Evolutionary conservation across 2,888 invertebrate species (phyloP).

Genomic region (Eupithecia centaureata): DNA sequence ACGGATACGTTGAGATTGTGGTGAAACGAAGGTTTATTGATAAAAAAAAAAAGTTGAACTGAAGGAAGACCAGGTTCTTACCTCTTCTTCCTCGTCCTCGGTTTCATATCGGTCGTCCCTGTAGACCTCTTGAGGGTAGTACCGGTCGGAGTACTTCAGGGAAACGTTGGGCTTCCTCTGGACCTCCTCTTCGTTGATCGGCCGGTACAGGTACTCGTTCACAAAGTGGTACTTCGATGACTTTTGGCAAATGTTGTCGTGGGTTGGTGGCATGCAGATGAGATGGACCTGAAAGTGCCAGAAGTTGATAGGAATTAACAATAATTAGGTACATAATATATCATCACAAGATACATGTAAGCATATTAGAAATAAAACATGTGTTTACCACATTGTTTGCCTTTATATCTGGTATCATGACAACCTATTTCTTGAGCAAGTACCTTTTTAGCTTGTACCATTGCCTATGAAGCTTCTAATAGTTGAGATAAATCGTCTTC

Average conservation of each 20-base stretch:
- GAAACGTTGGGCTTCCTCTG: constrained; percentile 92
- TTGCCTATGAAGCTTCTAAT: not conserved
- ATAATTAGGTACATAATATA: not conserved
- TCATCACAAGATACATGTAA: not conserved
- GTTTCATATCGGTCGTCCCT: constrained; percentile 84
- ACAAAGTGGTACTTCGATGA: constrained; percentile 96
- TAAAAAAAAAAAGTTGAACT: too few species aligned
- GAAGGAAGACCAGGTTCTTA: constrained; percentile 27
- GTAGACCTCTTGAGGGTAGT: constrained; percentile 92
- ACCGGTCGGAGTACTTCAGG: constrained; percentile 91
- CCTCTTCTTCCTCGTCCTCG: constrained; percentile 78
- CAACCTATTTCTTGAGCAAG: not conserved
- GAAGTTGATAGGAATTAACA: not conserved
- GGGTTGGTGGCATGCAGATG: constrained; percentile 96
- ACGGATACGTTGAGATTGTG: too few species aligned
- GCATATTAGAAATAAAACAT: too few species aligned
- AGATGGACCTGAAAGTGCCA: constrained; percentile 89
- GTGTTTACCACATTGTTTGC: too few species aligned
- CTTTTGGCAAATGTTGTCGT: constrained; percentile 94
- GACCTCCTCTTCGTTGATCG: constrained; percentile 92
- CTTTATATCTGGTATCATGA: not conserved
- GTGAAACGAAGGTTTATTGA: too few species aligned
- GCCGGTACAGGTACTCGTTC: constrained; percentile 95
- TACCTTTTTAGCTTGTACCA: not conserved
- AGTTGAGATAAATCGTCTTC: not conserved